A percentile compares a stretch with the other conserved stretches of the same genome.
phyloP scores from a whole-genome alignment of 1,140 invertebrate species.

The Diploscapter pachys region DNA sequence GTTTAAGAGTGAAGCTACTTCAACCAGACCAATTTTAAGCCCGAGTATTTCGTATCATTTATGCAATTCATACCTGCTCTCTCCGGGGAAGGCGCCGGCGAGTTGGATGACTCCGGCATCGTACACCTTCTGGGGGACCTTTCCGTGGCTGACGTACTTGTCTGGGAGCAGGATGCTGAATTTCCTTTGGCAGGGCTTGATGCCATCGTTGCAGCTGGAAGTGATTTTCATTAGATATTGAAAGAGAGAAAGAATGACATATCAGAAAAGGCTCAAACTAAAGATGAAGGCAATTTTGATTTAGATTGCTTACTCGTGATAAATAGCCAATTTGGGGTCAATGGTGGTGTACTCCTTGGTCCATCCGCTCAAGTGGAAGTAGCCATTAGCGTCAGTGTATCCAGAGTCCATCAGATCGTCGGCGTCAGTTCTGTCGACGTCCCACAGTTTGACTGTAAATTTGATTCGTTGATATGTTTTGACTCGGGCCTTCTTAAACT shows the following conservation, averaged over 20 bases:
- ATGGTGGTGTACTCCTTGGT: constrained; percentile 37
- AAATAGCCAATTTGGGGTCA: constrained; percentile 44
- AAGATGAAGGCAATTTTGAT: background rate
- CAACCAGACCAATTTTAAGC: too few species aligned
- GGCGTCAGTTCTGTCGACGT: constrained; percentile 13
- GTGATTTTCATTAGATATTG: background rate
- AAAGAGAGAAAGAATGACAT: background rate
- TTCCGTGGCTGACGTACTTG: constrained; percentile 38
- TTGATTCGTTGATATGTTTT: too few species aligned
- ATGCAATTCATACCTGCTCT: constrained; percentile 36
- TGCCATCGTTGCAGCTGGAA: constrained; percentile 20
- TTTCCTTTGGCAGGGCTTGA: constrained; percentile 43
- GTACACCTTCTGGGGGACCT: constrained; percentile 29
- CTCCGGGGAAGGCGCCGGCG: constrained; percentile 34
- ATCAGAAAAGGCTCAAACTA: background rate
- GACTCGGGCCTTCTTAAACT: too few species aligned
- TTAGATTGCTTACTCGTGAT: constrained; percentile 35
- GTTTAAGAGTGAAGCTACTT: too few species aligned
- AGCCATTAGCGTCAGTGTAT: constrained; percentile 38
- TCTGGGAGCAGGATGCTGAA: constrained; percentile 41
- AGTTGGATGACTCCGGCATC: constrained; percentile 38
- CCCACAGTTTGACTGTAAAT: too few species aligned
- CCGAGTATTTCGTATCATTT: too few species aligned
- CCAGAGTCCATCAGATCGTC: constrained; percentile 40
- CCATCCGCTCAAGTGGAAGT: constrained; percentile 34